Evolutionary conservation across 2,888 invertebrate genomes (phyloP).

Genomic region (Hyles lineata): DNA sequence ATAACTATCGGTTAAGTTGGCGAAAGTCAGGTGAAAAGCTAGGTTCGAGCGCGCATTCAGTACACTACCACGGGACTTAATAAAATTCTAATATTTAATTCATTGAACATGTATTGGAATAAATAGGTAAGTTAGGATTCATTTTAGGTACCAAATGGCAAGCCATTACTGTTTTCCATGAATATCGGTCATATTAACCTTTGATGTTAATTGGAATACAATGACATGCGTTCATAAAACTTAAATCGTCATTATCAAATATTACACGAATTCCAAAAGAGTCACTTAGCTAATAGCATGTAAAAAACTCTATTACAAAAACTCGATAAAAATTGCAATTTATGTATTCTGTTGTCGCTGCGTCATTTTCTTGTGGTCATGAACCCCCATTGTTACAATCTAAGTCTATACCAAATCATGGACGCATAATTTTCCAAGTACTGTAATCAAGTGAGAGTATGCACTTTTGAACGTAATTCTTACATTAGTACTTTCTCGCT

Average conservation of each 20-base stretch:
- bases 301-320: too few species aligned
- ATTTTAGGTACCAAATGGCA: too few species aligned
- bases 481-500: slow-evolving; percentile 25
- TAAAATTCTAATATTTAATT: neutral
- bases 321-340: neutral
- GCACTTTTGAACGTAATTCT: slow-evolving; percentile 20
- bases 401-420: neutral
- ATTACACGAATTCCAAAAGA: too few species aligned
- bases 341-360: neutral
- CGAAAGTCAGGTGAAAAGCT: slow-evolving; percentile 29
- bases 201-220: too few species aligned
- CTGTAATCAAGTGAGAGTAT: slow-evolving; percentile 31
- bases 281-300: too few species aligned
- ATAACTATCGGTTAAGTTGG: slow-evolving; percentile 24
- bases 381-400: neutral
- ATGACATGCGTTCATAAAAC: too few species aligned
- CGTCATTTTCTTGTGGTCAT: neutral
- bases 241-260: too few species aligned
- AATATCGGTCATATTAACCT: too few species aligned
- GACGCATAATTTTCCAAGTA: slow-evolving; percentile 24
- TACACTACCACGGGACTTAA: neutral
- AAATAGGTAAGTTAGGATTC: neutral
- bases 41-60: slow-evolving; percentile 5
- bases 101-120: neutral
- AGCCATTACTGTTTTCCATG: too few species aligned